These are phyloP conservation scores for Lycia hirtaria DNA, from an alignment of 2,888 invertebrate genomes.

Conservation along the genomic window DNA sequence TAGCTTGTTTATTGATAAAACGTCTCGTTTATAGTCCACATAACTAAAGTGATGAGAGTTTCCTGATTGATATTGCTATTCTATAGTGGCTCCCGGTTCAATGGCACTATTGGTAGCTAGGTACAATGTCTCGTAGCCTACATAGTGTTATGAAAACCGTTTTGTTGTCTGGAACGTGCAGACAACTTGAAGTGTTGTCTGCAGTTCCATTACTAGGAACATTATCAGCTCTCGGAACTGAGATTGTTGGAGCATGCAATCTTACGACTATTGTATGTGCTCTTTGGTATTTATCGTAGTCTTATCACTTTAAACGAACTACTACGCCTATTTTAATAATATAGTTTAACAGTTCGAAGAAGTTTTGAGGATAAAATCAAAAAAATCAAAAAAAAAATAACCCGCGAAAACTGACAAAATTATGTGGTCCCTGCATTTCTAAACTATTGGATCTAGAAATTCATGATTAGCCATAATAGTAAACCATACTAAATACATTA, in stretches of 20 bases:
- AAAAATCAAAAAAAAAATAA: too few relatives aligned
- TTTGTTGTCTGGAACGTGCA: constrained; percentile 32
- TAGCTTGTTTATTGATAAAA: constrained; percentile 54
- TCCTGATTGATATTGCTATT: constrained; percentile 65
- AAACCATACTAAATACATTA: too few relatives aligned
- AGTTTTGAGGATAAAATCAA: too few relatives aligned
- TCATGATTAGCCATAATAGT: too few relatives aligned
- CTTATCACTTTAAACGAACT: too few relatives aligned
- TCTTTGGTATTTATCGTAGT: too few relatives aligned
- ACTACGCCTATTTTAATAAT: too few relatives aligned
- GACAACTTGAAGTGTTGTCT: constrained; percentile 43
- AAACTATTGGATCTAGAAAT: too few relatives aligned
- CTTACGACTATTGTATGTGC: neutral
- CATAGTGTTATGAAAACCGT: constrained; percentile 30
- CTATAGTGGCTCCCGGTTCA: constrained; percentile 57
- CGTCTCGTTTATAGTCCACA: constrained; percentile 59
- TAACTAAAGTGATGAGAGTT: constrained; percentile 67
- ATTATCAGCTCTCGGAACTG: constrained; percentile 3
- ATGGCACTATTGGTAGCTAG: constrained; percentile 45
- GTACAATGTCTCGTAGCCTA: constrained; percentile 56
- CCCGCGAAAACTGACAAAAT: too few relatives aligned
- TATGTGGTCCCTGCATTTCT: too few relatives aligned
- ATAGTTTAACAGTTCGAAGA: too few relatives aligned
- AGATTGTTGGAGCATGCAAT: constrained; percentile 4
- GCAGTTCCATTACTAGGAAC: constrained; percentile 19